Base-by-base conservation (phyloP, 2,797 vertebrate species). In the Anguilla obscura region DNA sequence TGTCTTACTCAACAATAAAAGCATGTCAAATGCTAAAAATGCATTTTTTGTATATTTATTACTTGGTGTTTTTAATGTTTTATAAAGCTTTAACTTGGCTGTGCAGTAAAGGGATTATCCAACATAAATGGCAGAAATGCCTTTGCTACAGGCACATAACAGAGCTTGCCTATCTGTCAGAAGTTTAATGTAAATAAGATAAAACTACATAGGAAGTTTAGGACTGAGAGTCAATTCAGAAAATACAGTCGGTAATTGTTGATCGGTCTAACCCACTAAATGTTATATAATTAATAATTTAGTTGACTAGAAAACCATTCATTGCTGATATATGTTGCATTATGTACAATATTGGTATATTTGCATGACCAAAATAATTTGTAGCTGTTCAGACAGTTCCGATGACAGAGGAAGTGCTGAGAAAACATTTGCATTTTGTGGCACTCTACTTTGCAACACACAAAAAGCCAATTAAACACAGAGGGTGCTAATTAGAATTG, bases 391-490 rank as follows among this genome's bases (percentile, higher is more conserved):
- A 80, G 24, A 50, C 40, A 24, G 45, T 6, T 82, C 45, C 9
- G 7, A 4, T 60, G 30, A 85, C 54, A 88, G 80, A 85, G n/a
- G n/a, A 84, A 33, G 3, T 52, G 27, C 30, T 4, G 45, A 56
- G 30, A 18, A 69, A 54, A 85, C 48, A 74, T 76, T 85, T 85
- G 33, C 30, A 50, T 69, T 58, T 69, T 84, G 50, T 40, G 27
- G 60, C 50, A 36, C 82, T 58, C 18, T 9, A 60, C 54, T 40
- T 56, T 74, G 50, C 52, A 40, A 58, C 33, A 80, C 50, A 58
- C 71, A 85, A 14, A 88, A 86, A 88, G 58, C 36, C 60, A 86
- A 88, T 63, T 66, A 66, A 86, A 63, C 50, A 82, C 54, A 1
- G 58, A 86, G 60, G 14, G 63, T 86, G 63, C 85, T 69, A 69